A percentile compares a stretch with the other conserved stretches of the same genome.
Conservation (phyloP, 2,113 vertebrate genomes). For the Fregata magnificens region DNA sequence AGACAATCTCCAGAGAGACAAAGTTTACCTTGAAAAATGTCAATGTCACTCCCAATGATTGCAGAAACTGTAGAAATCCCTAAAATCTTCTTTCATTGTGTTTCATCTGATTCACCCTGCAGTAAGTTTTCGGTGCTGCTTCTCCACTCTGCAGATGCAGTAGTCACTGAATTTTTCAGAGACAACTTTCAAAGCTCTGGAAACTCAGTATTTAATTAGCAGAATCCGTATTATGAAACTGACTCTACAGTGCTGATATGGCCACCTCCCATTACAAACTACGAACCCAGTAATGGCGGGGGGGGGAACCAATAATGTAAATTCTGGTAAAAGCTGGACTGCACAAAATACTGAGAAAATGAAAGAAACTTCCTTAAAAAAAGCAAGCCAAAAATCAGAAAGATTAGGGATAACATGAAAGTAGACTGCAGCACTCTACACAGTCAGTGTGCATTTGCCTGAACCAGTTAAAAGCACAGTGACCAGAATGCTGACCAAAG, state of each 20-base stretch:
- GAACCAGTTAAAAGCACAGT: background rate
- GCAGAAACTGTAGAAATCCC: background rate
- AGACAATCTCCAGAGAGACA: background rate
- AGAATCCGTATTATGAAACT: background rate
- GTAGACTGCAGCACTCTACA: background rate
- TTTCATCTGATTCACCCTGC: conserved; percentile 19
- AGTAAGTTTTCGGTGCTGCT: background rate
- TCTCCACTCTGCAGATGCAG: background rate
- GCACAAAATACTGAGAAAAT: background rate
- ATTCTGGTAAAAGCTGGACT: background rate
- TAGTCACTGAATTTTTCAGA: background rate
- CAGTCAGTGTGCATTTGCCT: background rate
- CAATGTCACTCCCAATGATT: background rate
- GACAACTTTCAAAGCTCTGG: background rate
- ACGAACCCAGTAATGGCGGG: background rate
- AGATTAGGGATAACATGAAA: background rate
- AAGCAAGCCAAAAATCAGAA: background rate
- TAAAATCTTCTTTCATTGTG: background rate
- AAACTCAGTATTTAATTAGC: background rate
- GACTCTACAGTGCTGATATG: background rate
- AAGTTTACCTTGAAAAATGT: background rate
- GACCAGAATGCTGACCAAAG: background rate
- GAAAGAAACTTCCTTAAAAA: background rate
- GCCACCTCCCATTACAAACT: background rate
- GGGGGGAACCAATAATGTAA: background rate